phyloP scores from a whole-genome alignment of 2,888 invertebrate genomes.

The Idaea dimidiata region DNA sequence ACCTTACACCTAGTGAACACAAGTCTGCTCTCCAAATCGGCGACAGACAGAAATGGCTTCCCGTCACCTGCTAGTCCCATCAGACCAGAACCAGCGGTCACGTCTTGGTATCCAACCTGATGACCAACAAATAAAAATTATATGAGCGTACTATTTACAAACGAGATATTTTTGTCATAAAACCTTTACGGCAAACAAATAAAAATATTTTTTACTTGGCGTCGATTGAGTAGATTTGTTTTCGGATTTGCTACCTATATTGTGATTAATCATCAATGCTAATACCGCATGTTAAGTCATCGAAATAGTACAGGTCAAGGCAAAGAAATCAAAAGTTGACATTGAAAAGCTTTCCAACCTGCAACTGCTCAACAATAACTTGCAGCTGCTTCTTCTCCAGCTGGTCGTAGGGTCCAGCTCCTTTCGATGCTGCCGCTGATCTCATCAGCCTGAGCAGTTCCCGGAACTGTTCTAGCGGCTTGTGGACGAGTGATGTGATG shows the following conservation, averaged over 20 bases:
- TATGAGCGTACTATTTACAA: neutral
- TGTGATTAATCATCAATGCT: no score
- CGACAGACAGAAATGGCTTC: constrained; percentile 88
- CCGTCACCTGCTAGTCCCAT: constrained; percentile 94
- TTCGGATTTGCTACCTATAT: no score
- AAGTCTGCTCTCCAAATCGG: constrained; percentile 92
- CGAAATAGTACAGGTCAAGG: no score
- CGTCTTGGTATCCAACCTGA: constrained; percentile 88
- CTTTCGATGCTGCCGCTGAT: constrained; percentile 60
- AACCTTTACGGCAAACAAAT: neutral
- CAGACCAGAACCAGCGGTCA: constrained; percentile 90
- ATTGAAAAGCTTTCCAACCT: constrained; percentile 42
- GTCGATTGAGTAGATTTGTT: no score
- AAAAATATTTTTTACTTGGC: no score
- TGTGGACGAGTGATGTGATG: constrained; percentile 90
- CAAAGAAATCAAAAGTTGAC: no score
- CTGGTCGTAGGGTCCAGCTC: constrained; percentile 70
- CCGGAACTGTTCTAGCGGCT: constrained; percentile 88
- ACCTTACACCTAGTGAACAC: constrained; percentile 95
- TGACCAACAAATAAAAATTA: constrained; percentile 21
- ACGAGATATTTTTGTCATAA: neutral
- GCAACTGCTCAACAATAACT: constrained; percentile 71
- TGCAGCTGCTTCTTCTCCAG: constrained; percentile 73
- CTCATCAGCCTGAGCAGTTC: constrained; percentile 72
- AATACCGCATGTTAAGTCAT: no score